phyloP scores from a whole-genome alignment of 1,140 invertebrate genomes.

The Apis florea region DNA sequence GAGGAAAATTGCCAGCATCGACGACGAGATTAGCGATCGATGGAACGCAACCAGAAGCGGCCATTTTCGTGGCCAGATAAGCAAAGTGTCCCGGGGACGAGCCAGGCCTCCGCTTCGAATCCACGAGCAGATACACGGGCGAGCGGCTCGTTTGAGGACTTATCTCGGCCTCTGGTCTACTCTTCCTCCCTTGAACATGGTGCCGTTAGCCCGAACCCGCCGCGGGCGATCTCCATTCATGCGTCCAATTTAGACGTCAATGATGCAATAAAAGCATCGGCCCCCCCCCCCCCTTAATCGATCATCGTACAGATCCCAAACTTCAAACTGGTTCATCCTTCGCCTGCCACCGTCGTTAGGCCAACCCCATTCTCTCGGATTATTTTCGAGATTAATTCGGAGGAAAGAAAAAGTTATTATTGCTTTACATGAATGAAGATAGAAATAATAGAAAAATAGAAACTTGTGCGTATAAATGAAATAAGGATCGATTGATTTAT shows the following conservation, averaged over 20 bases:
- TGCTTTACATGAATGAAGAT: no score
- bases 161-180: constrained; percentile 65
- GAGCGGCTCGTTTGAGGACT: constrained; percentile 68
- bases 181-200: constrained; percentile 46
- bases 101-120: constrained; percentile 67
- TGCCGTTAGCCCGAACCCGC: constrained; percentile 62
- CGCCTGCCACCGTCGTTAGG: no score
- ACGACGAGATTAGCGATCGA: constrained; percentile 27
- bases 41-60: constrained; percentile 9
- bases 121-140: constrained; percentile 56
- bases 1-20: constrained; percentile 1
- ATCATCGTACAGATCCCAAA: constrained; percentile 21
- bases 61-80: constrained; percentile 55
- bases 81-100: constrained; percentile 49
- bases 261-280: constrained; percentile 61
- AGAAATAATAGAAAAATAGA: no score
- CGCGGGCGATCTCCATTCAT: constrained; percentile 64
- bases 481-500: no score
- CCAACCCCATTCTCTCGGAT: no score
- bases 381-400: no score
- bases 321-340: not conserved
- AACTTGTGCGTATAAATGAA: no score
- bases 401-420: no score
- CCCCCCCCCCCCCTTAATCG: constrained; percentile 33
- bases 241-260: constrained; percentile 70